phyloP scores from a whole-genome alignment of 2,113 vertebrate species.

The Prinia subflava region DNA sequence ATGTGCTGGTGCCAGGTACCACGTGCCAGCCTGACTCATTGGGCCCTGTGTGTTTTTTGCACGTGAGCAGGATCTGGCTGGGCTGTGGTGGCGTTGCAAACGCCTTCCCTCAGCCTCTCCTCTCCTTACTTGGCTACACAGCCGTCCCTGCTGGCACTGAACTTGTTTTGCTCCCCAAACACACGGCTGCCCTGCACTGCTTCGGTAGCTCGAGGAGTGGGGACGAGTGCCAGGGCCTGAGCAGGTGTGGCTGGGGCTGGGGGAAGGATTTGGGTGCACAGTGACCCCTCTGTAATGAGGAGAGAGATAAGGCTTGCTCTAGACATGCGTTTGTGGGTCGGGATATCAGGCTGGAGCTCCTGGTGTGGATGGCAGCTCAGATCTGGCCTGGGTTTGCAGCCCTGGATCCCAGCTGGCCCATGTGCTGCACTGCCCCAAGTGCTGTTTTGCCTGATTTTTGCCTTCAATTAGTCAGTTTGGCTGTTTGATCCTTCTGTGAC shows the following conservation, averaged over 20 bases:
- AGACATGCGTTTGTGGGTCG: rapidly evolving
- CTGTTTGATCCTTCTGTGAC: not conserved
- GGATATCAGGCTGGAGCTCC: not conserved
- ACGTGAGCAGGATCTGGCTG: not conserved
- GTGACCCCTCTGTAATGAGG: rapidly evolving
- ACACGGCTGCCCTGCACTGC: not conserved
- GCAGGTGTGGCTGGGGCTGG: not conserved
- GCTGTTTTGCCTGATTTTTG: not conserved
- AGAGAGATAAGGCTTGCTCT: not conserved
- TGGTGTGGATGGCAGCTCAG: not conserved
- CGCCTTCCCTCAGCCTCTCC: not conserved
- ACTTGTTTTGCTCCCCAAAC: not conserved
- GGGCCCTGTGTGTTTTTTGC: not conserved
- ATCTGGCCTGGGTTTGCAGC: not conserved
- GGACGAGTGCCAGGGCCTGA: too few species aligned
- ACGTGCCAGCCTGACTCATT: not conserved
- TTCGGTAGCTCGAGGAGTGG: rapidly evolving
- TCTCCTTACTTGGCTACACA: not conserved
- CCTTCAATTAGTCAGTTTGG: not conserved
- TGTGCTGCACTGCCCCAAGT: not conserved
- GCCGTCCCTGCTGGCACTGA: not conserved
- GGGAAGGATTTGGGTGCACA: not conserved
- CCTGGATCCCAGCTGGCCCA: not conserved
- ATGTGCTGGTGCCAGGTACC: rapidly evolving
- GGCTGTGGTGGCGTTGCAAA: not conserved